Conservation (phyloP, 2,113 vertebrate genomes). For the Isichthys henryi region DNA sequence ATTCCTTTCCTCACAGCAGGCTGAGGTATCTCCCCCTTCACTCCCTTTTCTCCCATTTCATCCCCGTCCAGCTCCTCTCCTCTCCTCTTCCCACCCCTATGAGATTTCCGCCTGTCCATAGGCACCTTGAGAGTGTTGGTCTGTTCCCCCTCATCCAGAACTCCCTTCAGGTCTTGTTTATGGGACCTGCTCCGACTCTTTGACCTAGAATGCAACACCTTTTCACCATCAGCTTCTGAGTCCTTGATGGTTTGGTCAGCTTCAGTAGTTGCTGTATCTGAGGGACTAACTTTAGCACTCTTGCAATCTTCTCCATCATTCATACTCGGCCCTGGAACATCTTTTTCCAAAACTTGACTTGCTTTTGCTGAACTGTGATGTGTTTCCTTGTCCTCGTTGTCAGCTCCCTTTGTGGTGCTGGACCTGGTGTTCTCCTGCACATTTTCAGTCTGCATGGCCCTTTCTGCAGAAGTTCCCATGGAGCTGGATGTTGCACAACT, state of each 20-base stretch:
- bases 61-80: conserved; percentile 1
- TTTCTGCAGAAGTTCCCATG: background rate
- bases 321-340: background rate
- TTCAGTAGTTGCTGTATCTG: conserved; percentile 4
- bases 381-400: background rate
- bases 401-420: conserved; percentile 42
- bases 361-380: background rate
- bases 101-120: conserved; percentile 3
- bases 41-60: conserved; percentile 2
- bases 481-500: conserved; percentile 14
- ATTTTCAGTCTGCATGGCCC: background rate
- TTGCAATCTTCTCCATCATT: conserved; percentile 24
- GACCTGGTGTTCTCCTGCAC: conserved; percentile 14
- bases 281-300: conserved; percentile 20
- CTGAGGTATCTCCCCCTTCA: conserved; percentile 21
- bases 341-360: background rate
- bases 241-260: background rate
- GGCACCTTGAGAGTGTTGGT: conserved; percentile 14
- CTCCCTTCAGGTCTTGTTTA: conserved; percentile 30
- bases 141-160: background rate
- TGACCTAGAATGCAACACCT: conserved; percentile 5
- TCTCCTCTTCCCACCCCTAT: background rate
- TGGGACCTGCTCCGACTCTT: conserved; percentile 23
- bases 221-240: background rate
- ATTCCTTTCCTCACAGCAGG: conserved; percentile 30